Evolutionary conservation across 2,113 vertebrate species (phyloP), one percentile per base, ranked within the genome.

Genomic region (Amphiprion ocellaris): DNA sequence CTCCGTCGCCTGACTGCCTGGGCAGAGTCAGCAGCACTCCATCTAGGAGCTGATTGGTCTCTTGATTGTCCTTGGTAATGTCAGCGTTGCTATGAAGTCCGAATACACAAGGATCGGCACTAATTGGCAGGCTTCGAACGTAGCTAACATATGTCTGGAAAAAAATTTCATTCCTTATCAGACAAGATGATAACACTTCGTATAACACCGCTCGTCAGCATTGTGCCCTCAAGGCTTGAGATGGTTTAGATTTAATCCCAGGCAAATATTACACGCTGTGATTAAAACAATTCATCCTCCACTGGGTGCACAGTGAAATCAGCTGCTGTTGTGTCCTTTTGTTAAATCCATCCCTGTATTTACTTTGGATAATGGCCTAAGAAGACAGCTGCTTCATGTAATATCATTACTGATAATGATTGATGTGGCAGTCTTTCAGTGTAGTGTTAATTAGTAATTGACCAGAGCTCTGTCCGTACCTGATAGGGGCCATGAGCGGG

Each of bases 1-100:
- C 96, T 77, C 94, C 93, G 33, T 95, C 95, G 19, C 94, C 94
- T 15, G 93, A 91, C 93, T 98, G 94, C 78, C 97, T 94, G 11
- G 97, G 97, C 75, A 99, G 91, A 52, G 97, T 99, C 85, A 97
- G 88, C 76, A 99, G 92, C 37, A 98, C 95, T 33, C 97, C 96
- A 8, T 92, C 89, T 66, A 99, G 95, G 11, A 98, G 95, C 86
- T 96, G 96, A 90, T 97, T 97, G 76, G 97, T 98, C 90, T 98
- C 97, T 84, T 98, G 97, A 92, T 97, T 97, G 82, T 99, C 97
- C 83, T 98, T 98, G 5, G 96, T 97, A 90, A 99, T 98, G 81
- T 98, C 96, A 9, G 95, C 97, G 2, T 98, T 98, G 90, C 97
- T 96, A 19, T 99, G 96, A 59, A 99, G 97, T 19, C 97, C 95